Evolutionary conservation across 2,113 vertebrate genomes (phyloP), one percentile per base, ranked within the genome.

Genomic region (Brachyhypopomus gauderio): DNA sequence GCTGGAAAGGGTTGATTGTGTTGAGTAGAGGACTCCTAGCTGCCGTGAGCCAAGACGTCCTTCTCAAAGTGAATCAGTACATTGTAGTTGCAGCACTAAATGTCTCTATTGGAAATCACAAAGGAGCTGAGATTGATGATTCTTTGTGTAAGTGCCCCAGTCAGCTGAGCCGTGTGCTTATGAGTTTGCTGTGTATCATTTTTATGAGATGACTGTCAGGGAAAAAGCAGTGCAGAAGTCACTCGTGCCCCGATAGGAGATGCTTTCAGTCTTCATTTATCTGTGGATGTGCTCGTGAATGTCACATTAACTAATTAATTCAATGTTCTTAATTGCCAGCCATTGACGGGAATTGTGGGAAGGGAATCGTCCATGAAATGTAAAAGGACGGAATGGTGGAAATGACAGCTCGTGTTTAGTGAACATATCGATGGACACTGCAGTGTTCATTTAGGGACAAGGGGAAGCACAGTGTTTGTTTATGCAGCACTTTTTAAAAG

Each of bases 1-100:
- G 88, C 86, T 87, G 87, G 88, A 85, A 56, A 83, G 52, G 87
- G 89, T 90, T 90, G 89, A 89, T 91, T 89, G 89, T 86, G 88
- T 86, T 89, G 59, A 66, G 86, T 56, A 75, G 60, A 17, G 85
- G 87, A 86, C 86, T 88, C 87, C 87, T 77, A 85, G 84, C 88
- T 62, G 75, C 85, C 90, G 88, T 86, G 84, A 91, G 88, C 89
- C 85, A 81, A 89, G 88, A 89, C 60, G 74, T 90, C 85, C 76
- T 85, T 80, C 85, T 72, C 85, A 63, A 71, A 78, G 74, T 78
- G 78, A 79, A 70, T 72, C 81, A 64, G 81, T 79, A 69, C 56
- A 6, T 14, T 78, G 59, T 69, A 77, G 83, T 74, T 64, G 64
- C 71, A 23, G 59, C 60, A 30, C 66, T 67, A 76, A 75, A 75